Evolutionary conservation across 2,888 invertebrate genomes (phyloP).

Genomic region (Noctua janthe): DNA sequence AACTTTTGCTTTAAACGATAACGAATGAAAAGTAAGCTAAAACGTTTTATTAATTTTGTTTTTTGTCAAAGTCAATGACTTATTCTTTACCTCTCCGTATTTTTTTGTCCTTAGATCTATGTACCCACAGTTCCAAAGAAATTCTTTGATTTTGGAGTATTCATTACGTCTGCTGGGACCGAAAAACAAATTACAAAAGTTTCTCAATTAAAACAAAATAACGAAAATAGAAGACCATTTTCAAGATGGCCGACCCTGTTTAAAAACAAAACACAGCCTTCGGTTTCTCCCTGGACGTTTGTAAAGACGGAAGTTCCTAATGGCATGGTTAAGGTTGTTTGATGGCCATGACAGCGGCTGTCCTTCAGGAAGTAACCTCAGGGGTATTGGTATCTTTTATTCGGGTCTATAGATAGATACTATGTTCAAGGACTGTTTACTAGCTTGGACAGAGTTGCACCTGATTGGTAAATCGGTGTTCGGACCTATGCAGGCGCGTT

Average conservation of each 20-base stretch:
- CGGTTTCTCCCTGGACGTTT: background rate
- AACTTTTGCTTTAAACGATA: conserved; percentile 26
- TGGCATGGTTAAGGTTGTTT: conserved; percentile 37
- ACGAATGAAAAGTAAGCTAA: conserved; percentile 24
- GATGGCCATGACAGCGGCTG: conserved; percentile 43
- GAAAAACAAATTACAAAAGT: conserved; percentile 13
- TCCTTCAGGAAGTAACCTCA: conserved; percentile 36
- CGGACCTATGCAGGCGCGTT: background rate
- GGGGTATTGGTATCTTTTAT: conserved; percentile 16
- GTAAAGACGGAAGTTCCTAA: conserved; percentile 38
- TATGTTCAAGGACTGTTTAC: conserved; percentile 17
- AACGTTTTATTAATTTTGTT: conserved; percentile 11
- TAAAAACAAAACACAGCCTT: conserved; percentile 7
- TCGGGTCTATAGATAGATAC: background rate
- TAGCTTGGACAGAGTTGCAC: background rate
- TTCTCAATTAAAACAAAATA: conserved; percentile 15
- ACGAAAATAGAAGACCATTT: background rate
- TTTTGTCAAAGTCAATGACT: background rate
- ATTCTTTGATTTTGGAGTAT: background rate
- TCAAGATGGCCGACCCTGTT: background rate
- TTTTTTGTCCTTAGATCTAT: background rate
- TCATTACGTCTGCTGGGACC: background rate
- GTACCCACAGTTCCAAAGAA: background rate
- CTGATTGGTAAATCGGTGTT: background rate
- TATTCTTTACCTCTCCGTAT: background rate